phyloP scores from a whole-genome alignment of 2,797 vertebrate genomes.

The Rhodeus uyekii region DNA sequence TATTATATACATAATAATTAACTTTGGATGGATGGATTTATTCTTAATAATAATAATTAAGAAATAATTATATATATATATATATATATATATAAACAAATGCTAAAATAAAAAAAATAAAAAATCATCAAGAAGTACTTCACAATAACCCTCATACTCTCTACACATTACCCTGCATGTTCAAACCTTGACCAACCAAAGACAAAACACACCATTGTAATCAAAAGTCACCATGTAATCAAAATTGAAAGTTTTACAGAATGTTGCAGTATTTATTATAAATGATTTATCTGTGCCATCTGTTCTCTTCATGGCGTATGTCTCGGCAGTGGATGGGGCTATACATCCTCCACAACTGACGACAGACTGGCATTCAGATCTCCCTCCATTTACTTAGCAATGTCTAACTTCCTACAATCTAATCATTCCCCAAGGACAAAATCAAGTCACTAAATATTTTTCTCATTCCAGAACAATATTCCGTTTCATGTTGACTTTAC shows the following conservation, averaged over 20 bases:
- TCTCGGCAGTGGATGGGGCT: background rate
- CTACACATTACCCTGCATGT: background rate
- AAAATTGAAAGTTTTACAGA: background rate
- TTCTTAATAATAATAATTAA: no score
- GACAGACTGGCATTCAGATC: background rate
- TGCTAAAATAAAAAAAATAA: no score
- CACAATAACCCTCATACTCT: background rate
- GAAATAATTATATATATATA: no score
- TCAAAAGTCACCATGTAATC: background rate
- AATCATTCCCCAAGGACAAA: background rate
- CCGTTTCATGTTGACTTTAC: no score
- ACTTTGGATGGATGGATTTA: no score
- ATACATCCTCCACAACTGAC: background rate
- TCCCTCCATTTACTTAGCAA: background rate
- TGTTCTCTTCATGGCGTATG: background rate
- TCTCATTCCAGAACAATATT: background rate
- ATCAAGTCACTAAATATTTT: background rate
- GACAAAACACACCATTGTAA: background rate
- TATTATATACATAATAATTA: no score
- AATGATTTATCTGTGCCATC: background rate
- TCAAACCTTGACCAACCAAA: background rate
- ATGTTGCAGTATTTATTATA: background rate
- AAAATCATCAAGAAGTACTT: background rate
- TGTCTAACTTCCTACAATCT: background rate
- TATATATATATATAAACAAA: no score